phyloP scores from a whole-genome alignment of 2,113 vertebrate genomes.

The Chauna torquata region DNA sequence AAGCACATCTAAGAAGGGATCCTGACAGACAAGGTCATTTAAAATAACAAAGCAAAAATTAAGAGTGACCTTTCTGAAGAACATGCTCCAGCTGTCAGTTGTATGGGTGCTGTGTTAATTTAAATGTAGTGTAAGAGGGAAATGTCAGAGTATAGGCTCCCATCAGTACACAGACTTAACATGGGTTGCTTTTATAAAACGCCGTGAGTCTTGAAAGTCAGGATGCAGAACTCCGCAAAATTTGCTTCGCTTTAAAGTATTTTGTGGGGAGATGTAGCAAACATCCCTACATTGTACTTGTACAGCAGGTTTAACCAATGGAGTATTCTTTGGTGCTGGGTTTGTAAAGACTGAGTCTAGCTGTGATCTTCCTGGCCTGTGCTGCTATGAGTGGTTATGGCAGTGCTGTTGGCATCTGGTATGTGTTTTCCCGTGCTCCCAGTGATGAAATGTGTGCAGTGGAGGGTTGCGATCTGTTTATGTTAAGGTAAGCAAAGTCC shows the following conservation, averaged over 20 bases:
- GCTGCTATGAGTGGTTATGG: background rate
- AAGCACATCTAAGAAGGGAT: background rate
- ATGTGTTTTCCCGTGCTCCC: background rate
- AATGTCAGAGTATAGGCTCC: background rate
- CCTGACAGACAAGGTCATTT: background rate
- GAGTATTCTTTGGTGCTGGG: background rate
- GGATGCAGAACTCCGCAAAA: background rate
- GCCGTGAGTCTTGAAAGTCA: background rate
- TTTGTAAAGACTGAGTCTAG: background rate
- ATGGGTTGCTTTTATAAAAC: background rate
- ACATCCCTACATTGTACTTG: background rate
- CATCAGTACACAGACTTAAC: background rate
- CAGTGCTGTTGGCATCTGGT: background rate
- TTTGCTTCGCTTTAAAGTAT: background rate
- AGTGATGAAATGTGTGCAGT: background rate
- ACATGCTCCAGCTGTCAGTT: background rate
- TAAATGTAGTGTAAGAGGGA: background rate
- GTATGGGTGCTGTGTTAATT: background rate
- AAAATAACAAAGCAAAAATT: background rate
- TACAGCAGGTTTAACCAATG: background rate
- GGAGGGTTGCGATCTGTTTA: background rate
- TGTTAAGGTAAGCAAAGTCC: background rate
- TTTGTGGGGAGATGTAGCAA: background rate
- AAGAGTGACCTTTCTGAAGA: background rate
- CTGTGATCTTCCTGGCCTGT: background rate